Conservation (phyloP, 2,113 vertebrate species). For the Ibidorhyncha struthersii region DNA sequence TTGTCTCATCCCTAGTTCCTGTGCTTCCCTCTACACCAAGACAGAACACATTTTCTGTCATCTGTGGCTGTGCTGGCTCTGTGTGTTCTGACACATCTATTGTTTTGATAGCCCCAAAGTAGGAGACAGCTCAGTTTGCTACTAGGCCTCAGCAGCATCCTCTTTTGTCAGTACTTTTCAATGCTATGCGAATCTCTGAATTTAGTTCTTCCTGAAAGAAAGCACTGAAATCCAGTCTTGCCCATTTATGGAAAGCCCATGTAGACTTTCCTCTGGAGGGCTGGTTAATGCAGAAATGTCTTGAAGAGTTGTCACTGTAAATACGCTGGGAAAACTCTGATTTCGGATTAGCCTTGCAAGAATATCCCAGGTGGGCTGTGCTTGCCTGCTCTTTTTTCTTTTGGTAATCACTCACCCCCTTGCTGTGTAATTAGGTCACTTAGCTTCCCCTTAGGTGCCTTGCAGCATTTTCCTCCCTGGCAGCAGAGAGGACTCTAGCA, state of each 20-base stretch:
- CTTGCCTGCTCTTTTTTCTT: not conserved
- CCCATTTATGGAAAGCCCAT: not conserved
- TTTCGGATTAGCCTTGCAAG: not conserved
- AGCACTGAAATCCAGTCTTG: not conserved
- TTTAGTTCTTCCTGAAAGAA: not conserved
- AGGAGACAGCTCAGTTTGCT: not conserved
- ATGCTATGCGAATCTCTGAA: not conserved
- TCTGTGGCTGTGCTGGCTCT: not conserved
- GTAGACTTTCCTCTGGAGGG: not conserved
- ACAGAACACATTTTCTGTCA: not conserved
- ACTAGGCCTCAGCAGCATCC: not conserved
- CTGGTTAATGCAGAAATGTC: not conserved
- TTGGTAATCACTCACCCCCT: not conserved
- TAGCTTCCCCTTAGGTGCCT: not conserved
- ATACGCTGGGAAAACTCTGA: not conserved
- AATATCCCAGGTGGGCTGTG: not conserved
- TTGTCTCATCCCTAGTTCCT: not conserved
- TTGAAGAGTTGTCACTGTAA: not conserved
- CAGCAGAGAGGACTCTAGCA: not conserved
- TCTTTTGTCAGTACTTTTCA: not conserved
- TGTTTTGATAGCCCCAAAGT: not conserved
- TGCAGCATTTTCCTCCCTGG: not conserved
- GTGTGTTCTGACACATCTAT: not conserved
- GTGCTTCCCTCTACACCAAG: not conserved
- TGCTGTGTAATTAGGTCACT: conserved; percentile 46